Percentiles rank a stretch among this genome's conserved stretches.
phyloP scores from a whole-genome alignment of 37 sponge, comb jelly and placozoan species.

The Haliclona indistincta region DNA sequence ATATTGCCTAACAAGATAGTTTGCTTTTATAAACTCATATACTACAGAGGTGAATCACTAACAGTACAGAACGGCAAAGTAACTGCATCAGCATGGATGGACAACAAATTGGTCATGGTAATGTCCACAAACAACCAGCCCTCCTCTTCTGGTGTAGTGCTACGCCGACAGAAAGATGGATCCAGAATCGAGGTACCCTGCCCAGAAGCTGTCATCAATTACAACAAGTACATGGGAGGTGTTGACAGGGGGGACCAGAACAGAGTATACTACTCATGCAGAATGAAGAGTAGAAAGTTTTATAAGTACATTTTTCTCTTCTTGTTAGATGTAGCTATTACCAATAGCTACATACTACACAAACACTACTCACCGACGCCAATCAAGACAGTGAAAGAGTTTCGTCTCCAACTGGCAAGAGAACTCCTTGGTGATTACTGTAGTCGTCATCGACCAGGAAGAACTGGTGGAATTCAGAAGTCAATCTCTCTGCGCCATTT shows the following conservation, averaged over 20 bases:
- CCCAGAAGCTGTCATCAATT: constrained; percentile 13
- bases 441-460: constrained; percentile 11
- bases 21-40: too few species aligned
- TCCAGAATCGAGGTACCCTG: constrained; percentile 12
- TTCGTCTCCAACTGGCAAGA: constrained; percentile 14
- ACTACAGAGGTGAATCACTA: constrained; percentile 14
- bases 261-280: constrained; percentile 21
- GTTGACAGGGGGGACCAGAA: constrained; percentile 30
- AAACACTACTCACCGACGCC: neutral
- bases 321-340: constrained; percentile 13
- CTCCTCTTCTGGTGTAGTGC: neutral
- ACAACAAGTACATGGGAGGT: constrained; percentile 32
- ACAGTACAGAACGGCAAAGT: constrained; percentile 28
- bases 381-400: constrained; percentile 7
- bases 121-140: constrained; percentile 25
- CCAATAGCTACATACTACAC: neutral
- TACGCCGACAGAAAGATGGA: constrained; percentile 27
- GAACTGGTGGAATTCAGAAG: neutral
- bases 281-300: constrained; percentile 17
- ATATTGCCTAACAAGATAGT: too few species aligned
- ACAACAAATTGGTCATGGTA: constrained; percentile 31
- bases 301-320: constrained; percentile 37
- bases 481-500: constrained; percentile 12
- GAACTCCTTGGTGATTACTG: constrained; percentile 31
- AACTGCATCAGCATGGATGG: constrained; percentile 31